Conservation (phyloP, 2,113 vertebrate genomes). For the Oryzias woworae region DNA sequence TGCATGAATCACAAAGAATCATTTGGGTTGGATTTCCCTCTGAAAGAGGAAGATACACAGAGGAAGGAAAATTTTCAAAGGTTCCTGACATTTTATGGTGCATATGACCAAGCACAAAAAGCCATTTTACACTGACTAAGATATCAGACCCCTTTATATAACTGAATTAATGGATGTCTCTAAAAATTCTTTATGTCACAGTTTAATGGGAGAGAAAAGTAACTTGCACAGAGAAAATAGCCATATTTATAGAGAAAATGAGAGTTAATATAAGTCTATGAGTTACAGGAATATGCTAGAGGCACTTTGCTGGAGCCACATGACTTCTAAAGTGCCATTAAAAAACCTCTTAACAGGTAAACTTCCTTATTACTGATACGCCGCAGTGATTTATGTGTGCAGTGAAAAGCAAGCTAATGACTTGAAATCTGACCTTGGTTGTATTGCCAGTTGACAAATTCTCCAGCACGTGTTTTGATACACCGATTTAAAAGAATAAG, state of each 20-base stretch:
- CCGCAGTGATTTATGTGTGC: constrained; percentile 60
- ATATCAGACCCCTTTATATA: constrained; percentile 5
- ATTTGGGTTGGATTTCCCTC: constrained; percentile 7
- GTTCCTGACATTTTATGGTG: constrained; percentile 16
- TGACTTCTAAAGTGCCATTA: constrained; percentile 66
- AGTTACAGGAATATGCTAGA: constrained; percentile 68
- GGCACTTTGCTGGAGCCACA: constrained; percentile 63
- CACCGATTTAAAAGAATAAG: constrained; percentile 15
- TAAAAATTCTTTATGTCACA: constrained; percentile 20
- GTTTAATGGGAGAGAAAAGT: constrained; percentile 21
- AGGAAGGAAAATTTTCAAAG: constrained; percentile 51
- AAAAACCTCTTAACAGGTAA: constrained; percentile 65
- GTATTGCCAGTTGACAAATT: constrained; percentile 32
- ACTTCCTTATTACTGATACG: constrained; percentile 76
- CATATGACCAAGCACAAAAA: neutral
- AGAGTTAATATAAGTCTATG: constrained; percentile 77
- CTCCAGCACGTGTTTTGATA: constrained; percentile 42
- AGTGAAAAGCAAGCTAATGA: constrained; percentile 51
- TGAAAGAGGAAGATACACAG: neutral
- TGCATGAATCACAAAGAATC: constrained; percentile 27
- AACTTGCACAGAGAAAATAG: constrained; percentile 28
- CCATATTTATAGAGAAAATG: constrained; percentile 51
- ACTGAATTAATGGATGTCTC: constrained; percentile 16
- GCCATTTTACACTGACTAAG: neutral
- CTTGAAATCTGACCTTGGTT: constrained; percentile 66